Conservation (phyloP, 2,888 invertebrate species). For the Drosophila diplacantha region DNA sequence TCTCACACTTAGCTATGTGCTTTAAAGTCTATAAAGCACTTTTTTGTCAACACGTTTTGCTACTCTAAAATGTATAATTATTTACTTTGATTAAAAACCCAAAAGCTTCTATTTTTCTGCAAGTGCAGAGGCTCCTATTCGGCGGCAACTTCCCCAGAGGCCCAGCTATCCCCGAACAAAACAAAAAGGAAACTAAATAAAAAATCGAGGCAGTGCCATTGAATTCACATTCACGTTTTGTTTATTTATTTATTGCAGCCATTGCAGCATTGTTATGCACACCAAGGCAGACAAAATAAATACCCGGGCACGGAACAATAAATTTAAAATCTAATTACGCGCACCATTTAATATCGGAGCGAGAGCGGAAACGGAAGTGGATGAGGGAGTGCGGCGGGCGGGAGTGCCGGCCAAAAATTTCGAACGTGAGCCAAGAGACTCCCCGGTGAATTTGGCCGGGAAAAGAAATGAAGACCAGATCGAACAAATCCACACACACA, state of each 20-base stretch:
- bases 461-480: conserved; percentile 23
- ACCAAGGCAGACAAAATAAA: conserved; percentile 57
- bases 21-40: not conserved
- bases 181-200: conserved; percentile 5
- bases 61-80: not conserved
- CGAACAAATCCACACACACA: conserved; percentile 31
- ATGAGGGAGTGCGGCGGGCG: not conserved
- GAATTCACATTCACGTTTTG: conserved; percentile 60
- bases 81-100: not conserved
- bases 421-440: conserved; percentile 37
- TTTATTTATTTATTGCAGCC: conserved; percentile 66
- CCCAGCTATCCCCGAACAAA: conserved; percentile 8
- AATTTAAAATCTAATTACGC: conserved; percentile 72
- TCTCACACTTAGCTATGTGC: not conserved
- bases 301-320: conserved; percentile 54
- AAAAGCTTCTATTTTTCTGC: not conserved
- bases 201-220: conserved; percentile 31
- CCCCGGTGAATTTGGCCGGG: conserved; percentile 26
- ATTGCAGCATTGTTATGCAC: conserved; percentile 68
- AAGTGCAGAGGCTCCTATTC: conserved; percentile 4
- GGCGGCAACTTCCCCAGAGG: conserved; percentile 12
- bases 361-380: conserved; percentile 35
- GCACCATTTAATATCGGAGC: conserved; percentile 69
- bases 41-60: not conserved
- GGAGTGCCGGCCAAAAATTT: conserved; percentile 21